phyloP scores from a whole-genome alignment of 2,888 invertebrate species.

The Nudaria mundana region DNA sequence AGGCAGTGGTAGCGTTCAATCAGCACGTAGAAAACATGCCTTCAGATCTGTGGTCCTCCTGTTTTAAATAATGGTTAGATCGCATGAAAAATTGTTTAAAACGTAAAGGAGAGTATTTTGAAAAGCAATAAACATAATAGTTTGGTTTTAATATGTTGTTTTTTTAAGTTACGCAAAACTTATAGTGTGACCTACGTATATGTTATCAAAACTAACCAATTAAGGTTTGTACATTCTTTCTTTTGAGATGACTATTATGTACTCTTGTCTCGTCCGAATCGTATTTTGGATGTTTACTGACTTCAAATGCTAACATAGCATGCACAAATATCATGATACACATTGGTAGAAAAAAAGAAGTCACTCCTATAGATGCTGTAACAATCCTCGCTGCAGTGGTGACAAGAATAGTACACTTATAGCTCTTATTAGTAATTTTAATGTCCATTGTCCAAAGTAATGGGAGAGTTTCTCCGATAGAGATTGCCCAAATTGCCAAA shows the following conservation, averaged over 20 bases:
- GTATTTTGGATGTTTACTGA: slow-evolving; percentile 27
- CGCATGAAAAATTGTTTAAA: too few species aligned
- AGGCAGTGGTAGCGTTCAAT: too few species aligned
- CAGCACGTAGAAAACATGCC: too few species aligned
- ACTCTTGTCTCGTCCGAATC: slow-evolving; percentile 17
- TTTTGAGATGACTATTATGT: slow-evolving; percentile 31
- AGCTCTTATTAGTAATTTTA: slow-evolving; percentile 18
- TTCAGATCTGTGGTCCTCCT: too few species aligned
- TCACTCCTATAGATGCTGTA: slow-evolving; percentile 19
- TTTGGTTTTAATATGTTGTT: too few species aligned
- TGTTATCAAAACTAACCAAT: slow-evolving; percentile 28
- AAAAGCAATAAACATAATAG: too few species aligned
- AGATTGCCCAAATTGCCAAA: slow-evolving; percentile 30
- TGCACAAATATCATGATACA: slow-evolving; percentile 33
- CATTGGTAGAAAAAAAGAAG: slow-evolving; percentile 34
- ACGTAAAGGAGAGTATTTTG: too few species aligned
- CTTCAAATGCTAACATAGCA: slow-evolving; percentile 32
- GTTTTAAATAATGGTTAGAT: too few species aligned
- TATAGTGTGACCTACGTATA: too few species aligned
- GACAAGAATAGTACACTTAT: slow-evolving; percentile 22
- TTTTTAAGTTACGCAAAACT: too few species aligned
- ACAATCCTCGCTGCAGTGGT: slow-evolving; percentile 14
- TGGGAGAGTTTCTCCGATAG: slow-evolving; percentile 33
- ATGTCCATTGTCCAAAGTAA: slow-evolving; percentile 18
- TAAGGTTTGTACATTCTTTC: slow-evolving; percentile 35